Percentiles rank a stretch among this genome's conserved stretches.
These are phyloP conservation scores for Epinotia ramella DNA, from an alignment of 2,888 invertebrate genomes.

Conservation along the genomic window DNA sequence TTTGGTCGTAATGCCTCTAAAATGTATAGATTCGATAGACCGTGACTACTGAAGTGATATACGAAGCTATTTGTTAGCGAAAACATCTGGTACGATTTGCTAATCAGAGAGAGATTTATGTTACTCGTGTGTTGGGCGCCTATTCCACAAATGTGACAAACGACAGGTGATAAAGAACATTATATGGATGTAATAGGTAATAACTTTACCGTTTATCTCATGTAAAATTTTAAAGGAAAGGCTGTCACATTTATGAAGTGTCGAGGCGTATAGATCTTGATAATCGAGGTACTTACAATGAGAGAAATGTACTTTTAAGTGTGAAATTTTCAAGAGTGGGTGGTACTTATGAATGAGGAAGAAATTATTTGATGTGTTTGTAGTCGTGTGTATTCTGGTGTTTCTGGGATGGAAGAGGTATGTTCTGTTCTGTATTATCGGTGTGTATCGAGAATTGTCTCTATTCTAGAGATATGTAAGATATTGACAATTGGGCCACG, in stretches of 20 bases:
- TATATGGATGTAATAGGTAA: no score
- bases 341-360: background rate
- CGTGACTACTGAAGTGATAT: background rate
- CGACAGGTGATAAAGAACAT: no score
- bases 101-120: background rate
- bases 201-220: no score
- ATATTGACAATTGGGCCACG: background rate
- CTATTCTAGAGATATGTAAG: background rate
- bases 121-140: no score
- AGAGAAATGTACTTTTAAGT: constrained; percentile 4
- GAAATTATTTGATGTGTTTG: constrained; percentile 4
- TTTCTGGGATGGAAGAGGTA: no score
- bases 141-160: no score
- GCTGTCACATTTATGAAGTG: no score
- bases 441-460: background rate
- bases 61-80: background rate
- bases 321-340: background rate
- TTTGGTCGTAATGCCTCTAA: constrained; percentile 7
- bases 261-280: background rate
- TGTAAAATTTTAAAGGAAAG: no score
- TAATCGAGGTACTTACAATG: background rate
- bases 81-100: background rate
- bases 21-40: background rate
- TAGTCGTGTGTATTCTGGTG: background rate
- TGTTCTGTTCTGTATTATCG: no score